Evolutionary conservation across 2,113 vertebrate species (phyloP), one percentile per base, ranked within the genome.

Genomic region (Sinocyclocheilus rhinocerous): DNA sequence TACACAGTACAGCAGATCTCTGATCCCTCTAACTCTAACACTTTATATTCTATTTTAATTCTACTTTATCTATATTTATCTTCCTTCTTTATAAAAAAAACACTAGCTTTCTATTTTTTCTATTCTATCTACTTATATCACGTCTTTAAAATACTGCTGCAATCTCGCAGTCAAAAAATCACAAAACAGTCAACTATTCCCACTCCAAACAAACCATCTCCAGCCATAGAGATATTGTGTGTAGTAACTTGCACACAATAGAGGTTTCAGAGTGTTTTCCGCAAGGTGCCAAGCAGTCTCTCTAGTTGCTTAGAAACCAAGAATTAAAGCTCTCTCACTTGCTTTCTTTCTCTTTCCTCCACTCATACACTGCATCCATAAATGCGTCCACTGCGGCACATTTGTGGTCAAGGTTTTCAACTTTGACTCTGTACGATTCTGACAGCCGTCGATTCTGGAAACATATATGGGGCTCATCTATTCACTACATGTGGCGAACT

Each of bases 281-380:
- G 67, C 88, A 26, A 70, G 87, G 57, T 86, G 86, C 81, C 50
- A 61, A 89, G 69, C 80, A 77, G 61, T 83, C 76, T 89, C 76
- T 84, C 84, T 86, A 81, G 85, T 90, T 90, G 89, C 89, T 90
- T 87, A 76, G 89, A 90, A 87, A 90, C 89, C 83, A 83, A 83
- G 80, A 82, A 86, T 80, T 83, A 84, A 69, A 72, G 77, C 65
- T 24, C 86, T 24, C 22, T 24, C 22, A 36, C 61, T 59, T 1
- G 26, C 59, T 61, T 75, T 8, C 42, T 2, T 45, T 76, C 55
- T 24, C 80, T 50, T 65, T 50, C 76, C 85, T 80, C 33, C 50
- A 83, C 78, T 80, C 83, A 85, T 55, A 48, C 57, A 55, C 45
- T n/a, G 84, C 76, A 84, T 85, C 84, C 70, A 80, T 29, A 81